Evolutionary conservation across 2,113 vertebrate genomes (phyloP).

Genomic region (Naja naja): DNA sequence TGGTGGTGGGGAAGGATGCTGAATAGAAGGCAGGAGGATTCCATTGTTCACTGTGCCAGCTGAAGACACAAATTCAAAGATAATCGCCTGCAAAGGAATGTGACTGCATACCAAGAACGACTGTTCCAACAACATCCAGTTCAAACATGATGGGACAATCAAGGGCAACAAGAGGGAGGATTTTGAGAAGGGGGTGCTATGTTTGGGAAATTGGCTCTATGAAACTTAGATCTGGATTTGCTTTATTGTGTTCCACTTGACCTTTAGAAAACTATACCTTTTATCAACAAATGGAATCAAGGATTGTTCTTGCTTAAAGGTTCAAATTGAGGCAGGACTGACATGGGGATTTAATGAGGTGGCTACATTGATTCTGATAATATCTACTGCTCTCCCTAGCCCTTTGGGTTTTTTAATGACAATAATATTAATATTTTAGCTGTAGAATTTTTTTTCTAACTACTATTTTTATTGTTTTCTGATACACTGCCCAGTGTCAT

Average conservation of each 20-base stretch:
- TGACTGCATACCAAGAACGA: background rate
- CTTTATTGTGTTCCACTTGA: background rate
- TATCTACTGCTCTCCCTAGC: background rate
- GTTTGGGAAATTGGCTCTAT: background rate
- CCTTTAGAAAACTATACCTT: no score
- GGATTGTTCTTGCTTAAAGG: background rate
- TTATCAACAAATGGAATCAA: no score
- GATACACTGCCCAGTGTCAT: background rate
- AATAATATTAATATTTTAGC: background rate
- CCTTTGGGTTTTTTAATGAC: background rate
- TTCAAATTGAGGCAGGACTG: background rate
- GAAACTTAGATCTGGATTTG: background rate
- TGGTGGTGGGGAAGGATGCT: no score
- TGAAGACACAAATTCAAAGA: background rate
- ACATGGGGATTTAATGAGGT: background rate
- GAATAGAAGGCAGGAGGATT: no score
- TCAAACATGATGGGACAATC: background rate
- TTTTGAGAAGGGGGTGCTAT: no score
- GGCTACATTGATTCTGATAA: background rate
- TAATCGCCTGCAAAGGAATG: background rate
- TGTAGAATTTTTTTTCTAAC: background rate
- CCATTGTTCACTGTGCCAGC: background rate
- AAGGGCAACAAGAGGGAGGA: background rate
- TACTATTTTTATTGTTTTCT: background rate
- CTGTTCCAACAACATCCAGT: background rate